Percentiles rank a stretch among this genome's conserved stretches.
Evolutionary conservation across 1,140 invertebrate genomes (phyloP).

Genomic region (Brachionus asplanchnoidis): DNA sequence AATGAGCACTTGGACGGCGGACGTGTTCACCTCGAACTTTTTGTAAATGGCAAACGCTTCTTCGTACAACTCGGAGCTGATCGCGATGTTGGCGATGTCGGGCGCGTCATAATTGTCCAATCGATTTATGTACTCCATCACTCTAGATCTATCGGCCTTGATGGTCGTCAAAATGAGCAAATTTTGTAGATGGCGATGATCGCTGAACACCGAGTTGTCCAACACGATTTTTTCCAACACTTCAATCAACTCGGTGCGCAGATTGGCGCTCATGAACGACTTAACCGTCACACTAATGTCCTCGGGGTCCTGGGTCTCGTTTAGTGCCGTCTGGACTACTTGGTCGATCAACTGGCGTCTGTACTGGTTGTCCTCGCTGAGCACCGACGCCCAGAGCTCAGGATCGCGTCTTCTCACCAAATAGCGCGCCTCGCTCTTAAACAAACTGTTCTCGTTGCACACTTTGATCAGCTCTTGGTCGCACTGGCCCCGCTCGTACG

Average conservation of each 20-base stretch:
- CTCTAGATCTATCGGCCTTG: constrained; percentile 87
- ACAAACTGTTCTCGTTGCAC: constrained; percentile 97
- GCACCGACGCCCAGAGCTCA: constrained; percentile 93
- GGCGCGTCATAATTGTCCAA: constrained; percentile 99
- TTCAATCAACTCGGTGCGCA: constrained; percentile 99
- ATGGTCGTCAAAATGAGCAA: constrained; percentile 78
- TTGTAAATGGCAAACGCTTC: constrained; percentile 99
- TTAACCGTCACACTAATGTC: constrained; percentile 99
- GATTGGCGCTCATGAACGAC: constrained; percentile 98
- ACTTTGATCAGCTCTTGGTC: constrained; percentile 86
- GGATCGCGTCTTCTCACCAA: constrained; percentile 84
- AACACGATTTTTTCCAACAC: constrained; percentile 96
- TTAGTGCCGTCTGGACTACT: constrained; percentile 62
- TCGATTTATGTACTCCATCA: constrained; percentile 85
- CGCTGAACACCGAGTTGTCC: constrained; percentile 95
- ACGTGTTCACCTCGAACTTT: constrained; percentile 99
- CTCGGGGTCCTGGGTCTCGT: constrained; percentile 78
- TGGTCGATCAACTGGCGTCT: constrained; percentile 95
- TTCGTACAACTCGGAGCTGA: constrained; percentile 92
- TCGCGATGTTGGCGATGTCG: constrained; percentile 98
- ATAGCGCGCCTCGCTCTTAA: constrained; percentile 95
- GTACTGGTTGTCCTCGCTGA: constrained; percentile 87
- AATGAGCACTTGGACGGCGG: constrained; percentile 96
- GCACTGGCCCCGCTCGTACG: constrained; percentile 95
- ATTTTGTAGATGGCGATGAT: constrained; percentile 80